Evolutionary conservation across 2,113 vertebrate species (phyloP), one percentile per base, ranked within the genome.

Genomic region (Theristicus caerulescens): DNA sequence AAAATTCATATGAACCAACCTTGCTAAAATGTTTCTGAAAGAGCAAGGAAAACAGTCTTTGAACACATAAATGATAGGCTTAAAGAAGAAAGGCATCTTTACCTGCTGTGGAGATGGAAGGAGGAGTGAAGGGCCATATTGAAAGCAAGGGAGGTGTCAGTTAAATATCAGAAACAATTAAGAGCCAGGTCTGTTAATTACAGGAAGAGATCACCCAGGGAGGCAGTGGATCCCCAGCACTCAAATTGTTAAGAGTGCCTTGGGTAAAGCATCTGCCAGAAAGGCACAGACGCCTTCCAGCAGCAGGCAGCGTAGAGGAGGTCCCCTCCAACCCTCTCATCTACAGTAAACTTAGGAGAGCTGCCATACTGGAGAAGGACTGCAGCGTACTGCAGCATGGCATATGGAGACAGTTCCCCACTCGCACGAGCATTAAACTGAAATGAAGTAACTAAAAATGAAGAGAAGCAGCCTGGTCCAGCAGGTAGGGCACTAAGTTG

Each of bases 221-320:
- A 65, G 21, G 36, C 83, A 61, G 16, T 1, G 34, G 40, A 47
- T 6, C 34, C 31, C 62, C 64, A 74, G 73, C 55, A 49, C 64
- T 8, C 1, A 0, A 16, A 18, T 0, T 57, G 65, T 54, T 71
- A 57, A 1, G 8, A 49, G 10, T 5, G n/a, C 1, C 3, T 0
- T 40, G 64, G 24, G 46, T 13, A 67, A 67, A 88, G 21, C 70
- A 52, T 17, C 57, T 73, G 46, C 36, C 51, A 78, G 46, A 47
- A 65, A 49, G 54, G 36, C 58, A 69, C 20, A 55, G 13, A 14
- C 2, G 1, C 15, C 22, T 59, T n/a, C 17, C 62, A 80, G 58
- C 79, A 76, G 61, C 2, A 1, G 27, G 9, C 0, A 0, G 47
- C 29, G n/a, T 1, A 13, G 31, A 72, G 19, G 52, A 77, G 11